Base-by-base conservation (phyloP, 2,797 vertebrate genomes). In the Gallinago stenura region DNA sequence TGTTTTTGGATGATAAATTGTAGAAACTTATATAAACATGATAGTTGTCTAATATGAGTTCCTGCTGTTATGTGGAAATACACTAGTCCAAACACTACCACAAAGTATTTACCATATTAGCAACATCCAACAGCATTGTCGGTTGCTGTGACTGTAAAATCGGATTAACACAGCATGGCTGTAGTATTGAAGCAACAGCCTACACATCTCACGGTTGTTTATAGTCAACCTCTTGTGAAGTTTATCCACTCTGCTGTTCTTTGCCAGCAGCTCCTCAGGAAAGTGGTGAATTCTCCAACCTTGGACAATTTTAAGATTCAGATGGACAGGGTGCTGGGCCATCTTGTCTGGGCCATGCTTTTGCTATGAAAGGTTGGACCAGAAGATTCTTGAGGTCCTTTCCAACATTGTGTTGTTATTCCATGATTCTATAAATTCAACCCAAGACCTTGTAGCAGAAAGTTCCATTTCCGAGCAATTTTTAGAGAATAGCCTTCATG, bases 1-100 rank as follows among this genome's bases (percentile, higher is more conserved):
- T 72, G 50, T 53, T 91, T 91, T 93, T 77, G 41, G 43, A 71
- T 57, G 39, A 91, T 78, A 94, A 93, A 87, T 85, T 50, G 68
- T 12, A 50, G 81, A 90, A 92, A 89, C 14, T 75, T 77, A 35
- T 30, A 19, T 43, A 91, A 77, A 75, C 20, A 31, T 15, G 46
- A 64, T 31, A 33, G 69, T 60, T 60, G 28, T 43, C 41, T 66
- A 82, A 72, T 71, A 70, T 20, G 57, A 82, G 18, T 15, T 89
- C 51, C 78, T 89, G 65, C 41, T 78, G 31, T 33, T 68, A 66
- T 45, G 43, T 71, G 48, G 78, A 71, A 84, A 93, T 95, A 71
- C 62, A 39, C 3, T 30, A 30, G 46, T 77, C 60, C 61, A 85
- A 78, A 57, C 31, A n/a, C 15, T 43, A 75, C n/a, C 50, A 71